Conservation (phyloP, 2,113 vertebrate genomes). For the Prochilodus magdalenae region DNA sequence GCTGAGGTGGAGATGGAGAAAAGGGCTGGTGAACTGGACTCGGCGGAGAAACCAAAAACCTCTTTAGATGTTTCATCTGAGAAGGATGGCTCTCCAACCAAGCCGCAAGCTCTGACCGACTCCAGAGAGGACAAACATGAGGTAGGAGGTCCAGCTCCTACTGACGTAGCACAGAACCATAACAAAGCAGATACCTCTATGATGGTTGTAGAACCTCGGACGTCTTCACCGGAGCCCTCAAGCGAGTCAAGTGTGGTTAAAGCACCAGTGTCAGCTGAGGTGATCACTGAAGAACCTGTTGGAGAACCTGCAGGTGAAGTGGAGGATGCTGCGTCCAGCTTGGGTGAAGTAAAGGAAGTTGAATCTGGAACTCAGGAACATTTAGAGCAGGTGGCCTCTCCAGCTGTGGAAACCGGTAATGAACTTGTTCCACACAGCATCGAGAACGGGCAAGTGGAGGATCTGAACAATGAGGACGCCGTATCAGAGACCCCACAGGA, state of each 20-base stretch:
- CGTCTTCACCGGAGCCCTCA: background rate
- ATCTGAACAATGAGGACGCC: constrained; percentile 10
- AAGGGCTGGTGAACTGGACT: background rate
- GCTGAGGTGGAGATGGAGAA: background rate
- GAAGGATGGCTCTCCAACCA: background rate
- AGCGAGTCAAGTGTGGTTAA: background rate
- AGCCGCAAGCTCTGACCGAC: background rate
- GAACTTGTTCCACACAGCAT: background rate
- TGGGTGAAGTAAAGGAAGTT: constrained; percentile 15
- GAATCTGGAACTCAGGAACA: constrained; percentile 37
- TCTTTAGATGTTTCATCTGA: background rate
- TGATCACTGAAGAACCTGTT: background rate
- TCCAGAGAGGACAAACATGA: background rate
- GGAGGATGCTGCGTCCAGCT: background rate
- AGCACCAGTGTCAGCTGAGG: background rate
- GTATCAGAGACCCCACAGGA: background rate
- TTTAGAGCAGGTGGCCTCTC: constrained; percentile 6
- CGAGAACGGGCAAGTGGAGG: constrained; percentile 20
- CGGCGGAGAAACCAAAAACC: constrained; percentile 8
- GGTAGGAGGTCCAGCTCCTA: background rate
- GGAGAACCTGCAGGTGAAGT: background rate
- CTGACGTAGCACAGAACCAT: background rate
- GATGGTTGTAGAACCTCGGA: background rate
- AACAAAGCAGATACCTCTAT: background rate
- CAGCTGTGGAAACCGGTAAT: background rate